Evolutionary conservation across 2,113 vertebrate genomes (phyloP), one percentile per base, ranked within the genome.

Genomic region (Hypomesus transpacificus): DNA sequence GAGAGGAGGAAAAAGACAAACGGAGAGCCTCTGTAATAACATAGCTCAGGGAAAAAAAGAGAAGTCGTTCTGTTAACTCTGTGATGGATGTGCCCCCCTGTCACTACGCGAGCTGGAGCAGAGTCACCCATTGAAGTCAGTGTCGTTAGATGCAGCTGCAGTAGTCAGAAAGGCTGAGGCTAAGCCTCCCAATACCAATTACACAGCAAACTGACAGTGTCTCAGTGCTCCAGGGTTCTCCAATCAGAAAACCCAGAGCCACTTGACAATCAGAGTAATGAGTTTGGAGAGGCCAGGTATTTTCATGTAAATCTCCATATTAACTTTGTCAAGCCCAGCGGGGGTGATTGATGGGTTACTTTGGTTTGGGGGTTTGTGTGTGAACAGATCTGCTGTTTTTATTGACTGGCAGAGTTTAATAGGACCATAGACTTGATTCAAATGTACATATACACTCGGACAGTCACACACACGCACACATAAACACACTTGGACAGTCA

Each of bases 141-240:
- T 14, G 58, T 60, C 21, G n/a, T 21, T 18, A 51, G 31, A 16
- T 78, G 57, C 4, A 14, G n/a, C 68, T 64, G 75, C 22, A 11
- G 50, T 39, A 34, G 28, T n/a, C 54, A 46, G 21, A 46, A 13
- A 51, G 4, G 21, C 51, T 28, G 16, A 22, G 24, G 46, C n/a
- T n/a, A 69, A 73, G 16, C 22, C 17, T 21, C 22, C 68, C 70
- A 80, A 82, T 54, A 0, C 61, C 71, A 86, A 85, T 89, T 86
- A 84, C 81, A 84, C 81, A 79, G 77, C n/a, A 80, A 84, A 34
- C 31, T 46, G 9, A 46, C 39, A 46, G 39, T 46, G 39, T 46
- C 39, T 46, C 39, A 8, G 39, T 46, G 39, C 39, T 11, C 31
- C 39, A 46, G 8, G 8, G 39, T 46, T 46, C 39, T 46, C 39